Evolutionary conservation across 1,140 invertebrate species (phyloP), one percentile per base, ranked within the genome.

Genomic region (Subanguina moxae): DNA sequence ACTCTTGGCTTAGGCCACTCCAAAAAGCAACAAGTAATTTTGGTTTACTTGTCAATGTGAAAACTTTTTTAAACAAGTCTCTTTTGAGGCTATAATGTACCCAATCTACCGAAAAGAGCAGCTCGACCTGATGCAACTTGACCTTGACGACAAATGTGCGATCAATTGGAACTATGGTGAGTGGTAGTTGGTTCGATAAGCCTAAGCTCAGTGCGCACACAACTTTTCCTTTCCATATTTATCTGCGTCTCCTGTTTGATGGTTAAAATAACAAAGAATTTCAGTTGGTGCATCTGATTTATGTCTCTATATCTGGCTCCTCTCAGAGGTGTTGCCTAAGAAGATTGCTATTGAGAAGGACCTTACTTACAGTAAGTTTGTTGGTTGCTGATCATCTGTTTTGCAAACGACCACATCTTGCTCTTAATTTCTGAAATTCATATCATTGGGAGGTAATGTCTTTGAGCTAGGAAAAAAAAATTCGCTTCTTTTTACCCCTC

Each of bases 71-170:
- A 57, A 57, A n/a, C n/a, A 42, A 19, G 30, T 30, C 13, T 32
- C 19, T 23, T 48, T 25, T 28, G 11, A 78, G 62, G 76, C 76
- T 15, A 78, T 78, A 25, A 78, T 78, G 76, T 78, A 70, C 48
- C 76, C 76, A 25, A 78, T 80, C 25, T 78, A 78, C 56, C 63
- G 72, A n/a, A 77, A 80, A 61, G 76, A 78, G 21, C 58, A 61
- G 27, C 46, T 76, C 9, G 75, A 78, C 30, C 23, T 70, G 19
- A 76, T 76, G 64, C 72, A 78, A 61, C 43, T 76, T 17, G 78
- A 80, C 64, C 32, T 78, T 27, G 76, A 78, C 42, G 76, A 78
- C 58, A 78, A 78, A 59, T 78, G 76, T 46, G 76, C 76, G 28
- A 63, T 78, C 43, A 80, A 78, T 57, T 78, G 76, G 76, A 78